Evolutionary conservation across 2,888 invertebrate species (phyloP), one percentile per base, ranked within the genome.

Genomic region (Amphimallon solstitiale): DNA sequence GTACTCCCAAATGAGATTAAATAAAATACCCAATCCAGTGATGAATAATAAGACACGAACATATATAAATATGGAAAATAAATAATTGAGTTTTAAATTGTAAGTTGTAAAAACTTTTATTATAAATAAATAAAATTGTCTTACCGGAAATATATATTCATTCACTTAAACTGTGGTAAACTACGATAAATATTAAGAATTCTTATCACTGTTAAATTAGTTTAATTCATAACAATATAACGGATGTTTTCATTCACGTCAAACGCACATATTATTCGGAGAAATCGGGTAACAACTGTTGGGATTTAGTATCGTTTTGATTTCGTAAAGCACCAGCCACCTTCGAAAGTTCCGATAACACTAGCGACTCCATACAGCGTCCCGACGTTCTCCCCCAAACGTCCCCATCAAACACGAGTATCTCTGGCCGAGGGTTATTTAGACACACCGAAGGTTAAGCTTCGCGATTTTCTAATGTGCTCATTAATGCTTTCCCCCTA

Each of bases 331-430:
- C 68, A 45, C 48, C 71, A 65, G 63, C 63, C 70, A 66, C 67
- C 72, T 69, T 64, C 63, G 67, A 68, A 66, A 60, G 71, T 69
- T 60, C 68, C 71, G 66, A 63, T 67, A 63, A 64, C 56, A 71
- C 72, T 71, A 67, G 68, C 68, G 69, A 70, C 66, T 72, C 70
- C 70, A 69, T 70, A 61, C 70, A 72, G 72, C 72, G 72, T 72
- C 72, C 72, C 71, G 72, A 63, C 71, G 68, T 68, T 67, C 70
- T 67, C 68, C 72, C 68, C 71, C 65, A 37, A 46, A 23, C 54
- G 48, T 56, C 66, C 46, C 49, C 49, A 46, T 59, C 43, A 43
- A 59, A 59, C 43, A 59, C 63, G 54, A 34, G 40, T 45, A 63
- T 66, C 62, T 66, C 66, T 63, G 49, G 23, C 66, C 48, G 40